Percentiles rank a stretch among this genome's conserved stretches.
phyloP scores from a whole-genome alignment of 1,140 invertebrate genomes.

The Heliconius nattereri region DNA sequence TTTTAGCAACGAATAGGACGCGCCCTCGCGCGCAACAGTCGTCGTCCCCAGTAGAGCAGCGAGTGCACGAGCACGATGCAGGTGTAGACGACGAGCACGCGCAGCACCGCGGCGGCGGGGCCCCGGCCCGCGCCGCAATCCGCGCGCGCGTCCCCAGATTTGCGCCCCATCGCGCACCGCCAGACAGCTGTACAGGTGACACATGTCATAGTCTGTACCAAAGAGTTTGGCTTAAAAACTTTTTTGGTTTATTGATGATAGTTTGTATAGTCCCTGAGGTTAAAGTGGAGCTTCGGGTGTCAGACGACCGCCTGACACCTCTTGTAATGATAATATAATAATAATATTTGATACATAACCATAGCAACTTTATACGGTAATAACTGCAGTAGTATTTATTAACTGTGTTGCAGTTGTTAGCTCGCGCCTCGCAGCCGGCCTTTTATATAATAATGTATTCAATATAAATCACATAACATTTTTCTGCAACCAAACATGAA shows the following conservation, averaged over 20 bases:
- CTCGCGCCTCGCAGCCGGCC: no score
- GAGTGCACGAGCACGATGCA: slow-evolving; percentile 55
- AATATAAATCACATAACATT: no score
- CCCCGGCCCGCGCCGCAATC: slow-evolving; percentile 32
- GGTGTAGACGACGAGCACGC: slow-evolving; percentile 52
- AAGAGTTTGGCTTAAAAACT: not conserved
- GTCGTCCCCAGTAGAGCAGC: slow-evolving; percentile 56
- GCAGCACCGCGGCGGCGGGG: slow-evolving; percentile 42
- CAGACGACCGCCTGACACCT: no score
- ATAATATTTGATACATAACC: no score
- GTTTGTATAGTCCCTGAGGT: no score
- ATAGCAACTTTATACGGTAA: no score
- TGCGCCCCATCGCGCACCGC: not conserved
- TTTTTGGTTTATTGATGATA: not conserved
- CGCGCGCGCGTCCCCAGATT: not conserved
- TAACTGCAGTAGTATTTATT: no score
- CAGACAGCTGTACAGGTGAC: not conserved
- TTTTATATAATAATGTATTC: no score
- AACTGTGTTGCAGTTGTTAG: no score
- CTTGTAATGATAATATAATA: no score
- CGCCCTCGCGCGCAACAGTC: slow-evolving; percentile 34
- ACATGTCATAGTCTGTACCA: not conserved
- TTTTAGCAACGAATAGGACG: slow-evolving; percentile 14
- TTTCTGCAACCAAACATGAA: no score
- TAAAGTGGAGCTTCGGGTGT: no score